These are phyloP conservation scores for Amiota minor DNA, from an alignment of 2,888 invertebrate genomes.

Conservation along the genomic window DNA sequence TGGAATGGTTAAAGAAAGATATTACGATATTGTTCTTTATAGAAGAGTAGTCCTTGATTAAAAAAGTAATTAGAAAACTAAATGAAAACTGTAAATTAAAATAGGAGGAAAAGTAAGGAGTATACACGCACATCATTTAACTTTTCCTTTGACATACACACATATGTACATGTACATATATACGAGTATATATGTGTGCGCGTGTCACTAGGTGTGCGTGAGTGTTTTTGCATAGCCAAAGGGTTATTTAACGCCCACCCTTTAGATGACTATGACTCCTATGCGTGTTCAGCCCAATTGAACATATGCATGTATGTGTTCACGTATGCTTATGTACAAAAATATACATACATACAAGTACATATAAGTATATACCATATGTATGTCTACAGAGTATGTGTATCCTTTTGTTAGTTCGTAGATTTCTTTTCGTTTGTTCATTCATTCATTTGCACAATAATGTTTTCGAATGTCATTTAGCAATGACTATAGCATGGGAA, in stretches of 20 bases:
- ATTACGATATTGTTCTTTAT: too few relatives aligned
- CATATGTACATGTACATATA: not conserved
- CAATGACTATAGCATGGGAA: slow-evolving; percentile 40
- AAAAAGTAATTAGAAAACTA: slow-evolving; percentile 68
- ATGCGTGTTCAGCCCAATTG: slow-evolving; percentile 8
- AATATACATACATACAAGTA: not conserved
- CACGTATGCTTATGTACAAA: slow-evolving; percentile 29
- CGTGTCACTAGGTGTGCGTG: not conserved
- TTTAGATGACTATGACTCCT: slow-evolving; percentile 30
- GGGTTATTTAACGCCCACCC: slow-evolving; percentile 23
- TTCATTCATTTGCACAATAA: slow-evolving; percentile 52
- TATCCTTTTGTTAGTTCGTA: not conserved
- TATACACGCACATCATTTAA: not conserved
- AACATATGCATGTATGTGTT: slow-evolving; percentile 8
- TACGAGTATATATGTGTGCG: not conserved
- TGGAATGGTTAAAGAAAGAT: too few relatives aligned
- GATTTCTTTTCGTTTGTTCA: not conserved
- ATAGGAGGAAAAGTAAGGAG: not conserved
- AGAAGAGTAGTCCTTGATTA: slow-evolving; percentile 53
- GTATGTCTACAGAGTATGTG: not conserved
- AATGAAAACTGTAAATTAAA: slow-evolving; percentile 61
- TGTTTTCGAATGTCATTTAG: slow-evolving; percentile 68
- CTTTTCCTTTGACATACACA: not conserved
- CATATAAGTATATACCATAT: not conserved
- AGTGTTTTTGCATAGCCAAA: slow-evolving; percentile 14